phyloP scores from a whole-genome alignment of 2,888 invertebrate genomes.

The Amblyteles armatorius region DNA sequence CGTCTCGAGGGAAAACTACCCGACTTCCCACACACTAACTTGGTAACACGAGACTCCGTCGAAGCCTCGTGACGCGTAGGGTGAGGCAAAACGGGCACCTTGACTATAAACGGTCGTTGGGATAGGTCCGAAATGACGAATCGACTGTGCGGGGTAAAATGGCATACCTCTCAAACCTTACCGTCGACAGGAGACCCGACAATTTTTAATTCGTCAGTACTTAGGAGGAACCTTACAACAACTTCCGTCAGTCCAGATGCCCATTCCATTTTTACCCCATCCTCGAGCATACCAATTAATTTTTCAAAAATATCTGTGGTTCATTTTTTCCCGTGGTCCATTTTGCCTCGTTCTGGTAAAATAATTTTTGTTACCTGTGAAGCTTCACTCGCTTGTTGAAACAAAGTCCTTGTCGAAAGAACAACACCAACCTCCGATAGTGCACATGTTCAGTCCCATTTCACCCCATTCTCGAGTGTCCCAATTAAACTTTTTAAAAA shows the following conservation, averaged over 20 bases:
- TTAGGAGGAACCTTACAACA: too few species aligned
- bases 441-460: too few species aligned
- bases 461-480: too few species aligned
- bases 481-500: too few species aligned
- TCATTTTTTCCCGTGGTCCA: too few species aligned
- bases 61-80: neutral
- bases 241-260: too few species aligned
- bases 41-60: neutral
- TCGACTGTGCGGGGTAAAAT: neutral
- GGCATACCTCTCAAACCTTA: neutral
- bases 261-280: neutral
- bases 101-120: neutral
- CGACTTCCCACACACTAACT: neutral
- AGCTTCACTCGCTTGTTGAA: neutral
- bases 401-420: neutral
- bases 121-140: neutral
- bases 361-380: neutral
- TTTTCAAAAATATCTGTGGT: neutral
- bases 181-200: too few species aligned
- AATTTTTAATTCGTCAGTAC: too few species aligned
- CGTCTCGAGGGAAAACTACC: conserved; percentile 10
- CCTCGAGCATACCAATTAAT: neutral
- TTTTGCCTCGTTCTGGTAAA: neutral
- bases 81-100: neutral
- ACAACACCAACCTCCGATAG: neutral